Base-by-base conservation (phyloP, 2,888 invertebrate species). In the Acanthosepion pharaonis region DNA sequence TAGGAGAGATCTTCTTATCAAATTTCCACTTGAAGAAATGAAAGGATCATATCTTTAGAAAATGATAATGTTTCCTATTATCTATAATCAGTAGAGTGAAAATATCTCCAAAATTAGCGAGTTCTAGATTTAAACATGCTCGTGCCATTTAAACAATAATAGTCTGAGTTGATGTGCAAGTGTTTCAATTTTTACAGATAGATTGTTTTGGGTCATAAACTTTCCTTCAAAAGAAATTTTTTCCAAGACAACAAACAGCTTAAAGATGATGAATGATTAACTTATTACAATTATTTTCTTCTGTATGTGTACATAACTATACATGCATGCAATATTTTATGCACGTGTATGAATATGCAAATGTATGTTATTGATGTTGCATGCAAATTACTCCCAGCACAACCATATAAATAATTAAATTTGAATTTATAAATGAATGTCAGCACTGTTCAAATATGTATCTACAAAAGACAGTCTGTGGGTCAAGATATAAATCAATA, bases 11-110 rank as follows among this genome's bases (percentile, higher is more conserved):
- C 64, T 78, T 78, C 78, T 78, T 78, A 78, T 78, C 78, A 78
- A 78, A n/a, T 78, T 78, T 78, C 78, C 78, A 78, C 78, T n/a
- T 33, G 78, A 78, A n/a, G 3, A 78, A n/a, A n/a, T n/a, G 11
- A 78, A n/a, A 78, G 78, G 78, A n/a, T n/a, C 1, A 2, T 78
- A n/a, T 78, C 78, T 33, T 78, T 33, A n/a, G 9, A 18, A 78
- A 78, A 78, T 78, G n/a, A 78, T n/a, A 78, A 78, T 78, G n/a
- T n/a, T 78, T 18, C 78, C 33, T n/a, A 8, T 9, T 78, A 78
- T n/a, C 78, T 78, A n/a, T 78, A 78, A 78, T 78, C 78, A 78
- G 78, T 78, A 78, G 78, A n/a, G 78, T 78, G 78, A 78, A 78
- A n/a, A 78, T 78, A 78, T 78, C 78, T 78, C n/a, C 78, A n/a